Percentiles rank a stretch among this genome's conserved stretches.
These are phyloP conservation scores for Denticeps clupeoides DNA, from an alignment of 2,797 vertebrate species.

Conservation along the genomic window DNA sequence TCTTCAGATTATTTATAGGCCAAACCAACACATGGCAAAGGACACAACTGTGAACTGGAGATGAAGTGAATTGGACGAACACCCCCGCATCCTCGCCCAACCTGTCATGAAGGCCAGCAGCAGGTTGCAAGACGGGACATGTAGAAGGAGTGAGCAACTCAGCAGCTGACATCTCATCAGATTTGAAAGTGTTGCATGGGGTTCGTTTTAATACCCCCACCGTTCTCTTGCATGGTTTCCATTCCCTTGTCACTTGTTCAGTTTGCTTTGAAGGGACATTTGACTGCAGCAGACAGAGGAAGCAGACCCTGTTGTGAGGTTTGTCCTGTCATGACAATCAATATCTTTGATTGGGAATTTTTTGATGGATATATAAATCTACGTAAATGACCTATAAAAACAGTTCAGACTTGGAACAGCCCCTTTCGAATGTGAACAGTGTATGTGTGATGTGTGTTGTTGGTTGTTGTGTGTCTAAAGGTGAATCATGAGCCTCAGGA, in stretches of 20 bases:
- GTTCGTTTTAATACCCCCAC: slow-evolving; percentile 40
- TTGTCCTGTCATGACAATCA: no score
- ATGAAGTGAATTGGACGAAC: slow-evolving; percentile 2
- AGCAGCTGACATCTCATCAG: no score
- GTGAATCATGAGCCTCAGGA: no score
- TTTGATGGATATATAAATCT: no score
- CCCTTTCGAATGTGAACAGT: no score
- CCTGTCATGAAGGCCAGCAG: background rate
- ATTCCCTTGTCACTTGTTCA: slow-evolving; percentile 25
- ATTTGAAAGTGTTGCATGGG: slow-evolving; percentile 65
- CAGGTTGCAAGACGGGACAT: slow-evolving; percentile 6
- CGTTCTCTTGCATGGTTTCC: slow-evolving; percentile 66
- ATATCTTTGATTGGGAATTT: no score
- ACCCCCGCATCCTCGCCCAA: background rate
- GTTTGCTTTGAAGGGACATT: background rate
- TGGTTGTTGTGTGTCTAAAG: no score
- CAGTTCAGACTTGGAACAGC: no score
- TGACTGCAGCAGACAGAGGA: no score
- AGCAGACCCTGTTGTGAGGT: no score
- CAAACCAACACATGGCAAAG: slow-evolving; percentile 10
- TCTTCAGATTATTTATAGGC: slow-evolving; percentile 30
- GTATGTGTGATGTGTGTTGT: no score
- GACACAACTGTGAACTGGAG: background rate
- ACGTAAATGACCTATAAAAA: no score
- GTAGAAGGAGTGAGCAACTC: slow-evolving; percentile 33